Percentiles rank a stretch among this genome's conserved stretches.
These are phyloP conservation scores for Euura saliciscinereae DNA, from an alignment of 1,140 invertebrate genomes.

Conservation along the genomic window DNA sequence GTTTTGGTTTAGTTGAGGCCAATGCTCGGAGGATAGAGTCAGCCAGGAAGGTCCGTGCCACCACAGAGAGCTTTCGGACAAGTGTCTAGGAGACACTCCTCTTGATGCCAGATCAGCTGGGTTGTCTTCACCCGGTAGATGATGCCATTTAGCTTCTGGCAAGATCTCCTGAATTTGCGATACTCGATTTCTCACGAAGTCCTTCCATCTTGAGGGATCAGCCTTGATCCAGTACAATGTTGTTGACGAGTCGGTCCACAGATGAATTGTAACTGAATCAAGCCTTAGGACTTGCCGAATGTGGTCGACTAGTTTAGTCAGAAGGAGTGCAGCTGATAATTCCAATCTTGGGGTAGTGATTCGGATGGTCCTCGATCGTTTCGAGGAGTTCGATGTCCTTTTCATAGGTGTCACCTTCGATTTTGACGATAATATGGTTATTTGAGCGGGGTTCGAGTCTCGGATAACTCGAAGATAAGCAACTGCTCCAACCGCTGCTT, in stretches of 20 bases:
- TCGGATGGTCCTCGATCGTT: too few species aligned
- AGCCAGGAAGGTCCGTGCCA: conserved; percentile 20
- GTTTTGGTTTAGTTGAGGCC: background rate
- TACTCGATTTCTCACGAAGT: conserved; percentile 45
- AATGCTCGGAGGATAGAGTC: background rate
- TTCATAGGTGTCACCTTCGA: conserved; percentile 30
- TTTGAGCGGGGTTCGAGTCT: conserved; percentile 5
- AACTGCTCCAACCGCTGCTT: conserved; percentile 30
- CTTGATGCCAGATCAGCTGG: conserved; percentile 32
- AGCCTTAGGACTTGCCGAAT: too few species aligned
- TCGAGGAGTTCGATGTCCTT: background rate
- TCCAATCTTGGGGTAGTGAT: conserved; percentile 23
- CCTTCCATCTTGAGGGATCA: conserved; percentile 26
- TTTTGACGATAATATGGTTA: conserved; percentile 20
- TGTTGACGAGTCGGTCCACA: too few species aligned
- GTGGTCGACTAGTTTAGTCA: conserved; percentile 6
- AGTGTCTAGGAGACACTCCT: conserved; percentile 24
- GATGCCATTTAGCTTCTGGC: background rate
- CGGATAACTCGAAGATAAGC: conserved; percentile 19
- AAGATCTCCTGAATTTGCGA: conserved; percentile 37
- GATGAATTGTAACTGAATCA: too few species aligned
- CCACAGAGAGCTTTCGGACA: conserved; percentile 17
- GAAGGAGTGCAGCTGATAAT: conserved; percentile 13
- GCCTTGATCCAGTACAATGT: conserved; percentile 36
- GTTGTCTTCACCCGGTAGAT: conserved; percentile 31